These are phyloP conservation scores for Cathartes aura DNA, from an alignment of 2,113 vertebrate species.

Conservation along the genomic window DNA sequence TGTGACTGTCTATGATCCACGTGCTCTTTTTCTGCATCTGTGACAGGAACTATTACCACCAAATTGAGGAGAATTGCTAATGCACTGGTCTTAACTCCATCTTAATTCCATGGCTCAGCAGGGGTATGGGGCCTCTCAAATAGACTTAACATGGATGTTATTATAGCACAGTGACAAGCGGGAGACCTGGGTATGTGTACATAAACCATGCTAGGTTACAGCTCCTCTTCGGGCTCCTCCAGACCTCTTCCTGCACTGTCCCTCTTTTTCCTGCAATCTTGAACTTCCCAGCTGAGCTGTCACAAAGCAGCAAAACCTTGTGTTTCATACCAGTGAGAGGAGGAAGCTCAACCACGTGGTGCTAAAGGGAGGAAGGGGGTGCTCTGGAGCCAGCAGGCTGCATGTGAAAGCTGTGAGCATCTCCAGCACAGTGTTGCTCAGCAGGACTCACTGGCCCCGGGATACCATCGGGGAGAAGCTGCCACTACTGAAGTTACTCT, in stretches of 20 bases:
- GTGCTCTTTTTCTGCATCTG: background rate
- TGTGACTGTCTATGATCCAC: background rate
- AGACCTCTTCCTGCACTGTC: background rate
- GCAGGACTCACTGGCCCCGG: background rate
- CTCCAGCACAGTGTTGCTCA: background rate
- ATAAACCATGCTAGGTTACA: background rate
- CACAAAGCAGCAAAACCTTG: background rate
- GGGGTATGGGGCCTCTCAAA: background rate
- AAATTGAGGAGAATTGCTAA: background rate
- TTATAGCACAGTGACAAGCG: background rate
- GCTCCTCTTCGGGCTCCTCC: background rate
- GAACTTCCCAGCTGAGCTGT: background rate
- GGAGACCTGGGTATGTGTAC: background rate
- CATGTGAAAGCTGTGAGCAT: background rate
- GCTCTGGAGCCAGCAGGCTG: background rate
- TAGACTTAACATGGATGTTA: background rate
- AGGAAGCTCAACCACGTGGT: background rate
- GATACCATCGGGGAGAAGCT: background rate
- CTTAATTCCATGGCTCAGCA: background rate
- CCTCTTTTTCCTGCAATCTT: background rate
- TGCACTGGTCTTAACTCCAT: background rate
- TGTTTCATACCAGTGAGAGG: background rate
- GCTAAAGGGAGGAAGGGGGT: background rate
- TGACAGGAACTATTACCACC: background rate
- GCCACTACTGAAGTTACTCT: background rate